A percentile compares a stretch with the other conserved stretches of the same genome.
These are phyloP conservation scores for Enteromius thamalakanensis DNA, from an alignment of 2,797 vertebrate genomes.

Conservation along the genomic window DNA sequence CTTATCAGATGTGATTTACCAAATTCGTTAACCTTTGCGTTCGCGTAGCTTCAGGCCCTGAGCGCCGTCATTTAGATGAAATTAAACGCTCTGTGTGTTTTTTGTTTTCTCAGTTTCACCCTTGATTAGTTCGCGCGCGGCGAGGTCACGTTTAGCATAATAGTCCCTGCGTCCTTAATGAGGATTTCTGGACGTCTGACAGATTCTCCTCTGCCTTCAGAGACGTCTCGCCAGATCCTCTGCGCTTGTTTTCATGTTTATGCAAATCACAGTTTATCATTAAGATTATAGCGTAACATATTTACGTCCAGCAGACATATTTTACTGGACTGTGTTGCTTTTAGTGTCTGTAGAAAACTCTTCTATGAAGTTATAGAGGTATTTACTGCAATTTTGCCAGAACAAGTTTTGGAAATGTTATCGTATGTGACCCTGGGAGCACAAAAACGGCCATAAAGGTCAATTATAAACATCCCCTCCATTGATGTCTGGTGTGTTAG, in stretches of 20 bases:
- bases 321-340: not conserved
- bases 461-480: too few species aligned
- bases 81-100: conserved; percentile 60
- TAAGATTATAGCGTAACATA: conserved; percentile 34
- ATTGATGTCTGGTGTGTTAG: too few species aligned
- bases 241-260: conserved; percentile 52
- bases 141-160: conserved; percentile 61
- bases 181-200: conserved; percentile 35
- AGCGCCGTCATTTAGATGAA: conserved; percentile 66
- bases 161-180: conserved; percentile 54
- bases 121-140: conserved; percentile 64
- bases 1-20: conserved; percentile 75
- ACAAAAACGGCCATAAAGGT: not conserved
- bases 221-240: conserved; percentile 41
- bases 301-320: not conserved
- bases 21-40: conserved; percentile 83
- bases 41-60: conserved; percentile 68
- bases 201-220: conserved; percentile 23
- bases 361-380: not conserved
- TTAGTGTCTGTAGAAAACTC: not conserved
- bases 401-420: not conserved
- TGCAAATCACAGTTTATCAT: conserved; percentile 59
- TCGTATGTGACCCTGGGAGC: too few species aligned
- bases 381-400: not conserved
- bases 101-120: conserved; percentile 50